Conservation (phyloP, 1,140 invertebrate genomes). For the Drosophila bocqueti region DNA sequence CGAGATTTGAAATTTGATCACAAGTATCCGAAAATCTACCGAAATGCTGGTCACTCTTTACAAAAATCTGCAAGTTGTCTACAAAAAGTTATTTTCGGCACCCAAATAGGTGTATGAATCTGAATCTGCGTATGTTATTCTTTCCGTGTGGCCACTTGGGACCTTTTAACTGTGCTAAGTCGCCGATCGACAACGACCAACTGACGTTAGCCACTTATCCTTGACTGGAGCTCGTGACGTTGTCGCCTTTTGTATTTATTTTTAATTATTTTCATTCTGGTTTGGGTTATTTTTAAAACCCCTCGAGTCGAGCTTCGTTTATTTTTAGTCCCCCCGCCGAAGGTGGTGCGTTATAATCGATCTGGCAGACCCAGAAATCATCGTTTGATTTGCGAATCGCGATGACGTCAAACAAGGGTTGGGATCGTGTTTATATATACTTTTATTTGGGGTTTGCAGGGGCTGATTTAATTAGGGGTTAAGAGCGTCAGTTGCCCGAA, state of each 20-base stretch:
- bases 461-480: constrained; percentile 16
- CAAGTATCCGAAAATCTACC: background rate
- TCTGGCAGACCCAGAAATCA: constrained; percentile 20
- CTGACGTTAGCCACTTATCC: constrained; percentile 33
- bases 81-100: background rate
- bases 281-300: constrained; percentile 26
- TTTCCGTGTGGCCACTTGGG: background rate
- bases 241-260: constrained; percentile 6
- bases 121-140: background rate
- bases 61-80: background rate
- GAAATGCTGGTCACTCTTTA: background rate
- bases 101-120: background rate
- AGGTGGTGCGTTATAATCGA: constrained; percentile 32
- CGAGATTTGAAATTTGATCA: background rate
- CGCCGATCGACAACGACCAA: constrained; percentile 3
- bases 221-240: constrained; percentile 35
- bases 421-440: constrained; percentile 19
- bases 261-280: constrained; percentile 9
- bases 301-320: constrained; percentile 7
- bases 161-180: constrained; percentile 13
- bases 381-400: constrained; percentile 13
- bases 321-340: constrained; percentile 15
- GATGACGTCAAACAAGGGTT: constrained; percentile 38
- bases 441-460: constrained; percentile 1
- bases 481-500: constrained; percentile 17